A percentile compares a stretch with the other conserved stretches of the same genome.
phyloP scores from a whole-genome alignment of 2,113 vertebrate genomes.

The Tylochromis polylepis region DNA sequence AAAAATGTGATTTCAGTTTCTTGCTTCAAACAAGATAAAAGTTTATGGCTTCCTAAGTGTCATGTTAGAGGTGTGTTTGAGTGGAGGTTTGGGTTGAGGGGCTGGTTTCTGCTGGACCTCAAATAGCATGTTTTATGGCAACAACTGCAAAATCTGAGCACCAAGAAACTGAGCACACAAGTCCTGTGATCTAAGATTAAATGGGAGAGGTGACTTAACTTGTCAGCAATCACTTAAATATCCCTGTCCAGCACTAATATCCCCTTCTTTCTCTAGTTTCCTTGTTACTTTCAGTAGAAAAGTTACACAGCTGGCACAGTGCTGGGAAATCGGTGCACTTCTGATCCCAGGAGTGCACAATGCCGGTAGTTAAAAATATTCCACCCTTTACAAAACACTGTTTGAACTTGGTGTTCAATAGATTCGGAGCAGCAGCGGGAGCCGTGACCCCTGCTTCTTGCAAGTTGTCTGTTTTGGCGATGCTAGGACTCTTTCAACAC shows the following conservation, averaged over 20 bases:
- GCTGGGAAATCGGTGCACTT: not conserved
- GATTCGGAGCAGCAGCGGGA: not conserved
- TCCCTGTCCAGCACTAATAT: not conserved
- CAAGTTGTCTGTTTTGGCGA: not conserved
- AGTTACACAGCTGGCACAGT: not conserved
- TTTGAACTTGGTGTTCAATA: not conserved
- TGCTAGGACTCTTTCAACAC: not conserved
- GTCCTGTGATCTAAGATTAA: not conserved
- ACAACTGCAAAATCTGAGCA: not conserved
- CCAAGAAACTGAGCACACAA: not conserved
- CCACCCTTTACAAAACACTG: not conserved
- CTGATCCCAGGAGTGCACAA: not conserved
- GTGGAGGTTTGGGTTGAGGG: not conserved
- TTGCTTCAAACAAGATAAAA: not conserved
- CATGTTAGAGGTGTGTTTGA: not conserved
- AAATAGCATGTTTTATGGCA: not conserved
- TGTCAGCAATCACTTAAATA: not conserved
- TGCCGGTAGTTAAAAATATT: constrained; percentile 15
- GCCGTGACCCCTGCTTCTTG: not conserved
- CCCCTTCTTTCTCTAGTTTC: not conserved
- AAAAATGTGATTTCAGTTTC: not conserved
- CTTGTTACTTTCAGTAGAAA: not conserved
- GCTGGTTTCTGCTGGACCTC: not conserved
- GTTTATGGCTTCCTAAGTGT: not conserved
- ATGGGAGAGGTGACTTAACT: not conserved